Percentiles rank a stretch among this genome's conserved stretches.
Evolutionary conservation across 2,113 vertebrate genomes (phyloP).

Genomic region (Thunnus thynnus): DNA sequence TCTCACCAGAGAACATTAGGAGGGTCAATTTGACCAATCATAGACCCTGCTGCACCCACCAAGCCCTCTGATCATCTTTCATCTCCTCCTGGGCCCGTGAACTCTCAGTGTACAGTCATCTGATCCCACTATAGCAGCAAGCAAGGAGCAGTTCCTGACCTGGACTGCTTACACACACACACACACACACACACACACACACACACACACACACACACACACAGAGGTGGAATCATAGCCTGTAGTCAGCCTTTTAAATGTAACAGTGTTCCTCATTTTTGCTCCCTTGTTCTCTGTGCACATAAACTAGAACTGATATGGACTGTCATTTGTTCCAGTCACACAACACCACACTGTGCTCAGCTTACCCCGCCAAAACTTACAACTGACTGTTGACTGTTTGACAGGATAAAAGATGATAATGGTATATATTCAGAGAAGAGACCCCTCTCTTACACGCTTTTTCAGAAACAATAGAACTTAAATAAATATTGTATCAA

Average conservation of each 20-base stretch:
- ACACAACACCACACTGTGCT: slow-evolving; percentile 21
- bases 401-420: background rate
- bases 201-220: slow-evolving; percentile 6
- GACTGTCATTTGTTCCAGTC: slow-evolving; percentile 38
- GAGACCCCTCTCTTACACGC: background rate
- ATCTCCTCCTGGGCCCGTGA: slow-evolving; percentile 68
- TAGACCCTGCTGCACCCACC: slow-evolving; percentile 61
- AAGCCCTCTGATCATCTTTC: slow-evolving; percentile 77
- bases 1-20: slow-evolving; percentile 59
- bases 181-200: too few species aligned
- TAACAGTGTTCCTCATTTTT: slow-evolving; percentile 31
- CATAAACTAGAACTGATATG: slow-evolving; percentile 28
- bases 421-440: background rate
- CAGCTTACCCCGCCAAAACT: background rate
- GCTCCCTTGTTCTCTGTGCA: background rate
- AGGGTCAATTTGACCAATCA: slow-evolving; percentile 73
- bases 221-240: slow-evolving; percentile 40
- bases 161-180: slow-evolving; percentile 7
- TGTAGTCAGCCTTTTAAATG: slow-evolving; percentile 29
- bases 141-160: slow-evolving; percentile 56
- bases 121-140: slow-evolving; percentile 69
- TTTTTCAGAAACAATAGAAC: background rate
- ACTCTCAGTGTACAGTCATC: slow-evolving; percentile 73
- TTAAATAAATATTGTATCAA: background rate
- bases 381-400: background rate